A percentile compares a stretch with the other conserved stretches of the same genome.
phyloP scores from a whole-genome alignment of 2,113 vertebrate genomes.

The Chlorocebus sabaeus region DNA sequence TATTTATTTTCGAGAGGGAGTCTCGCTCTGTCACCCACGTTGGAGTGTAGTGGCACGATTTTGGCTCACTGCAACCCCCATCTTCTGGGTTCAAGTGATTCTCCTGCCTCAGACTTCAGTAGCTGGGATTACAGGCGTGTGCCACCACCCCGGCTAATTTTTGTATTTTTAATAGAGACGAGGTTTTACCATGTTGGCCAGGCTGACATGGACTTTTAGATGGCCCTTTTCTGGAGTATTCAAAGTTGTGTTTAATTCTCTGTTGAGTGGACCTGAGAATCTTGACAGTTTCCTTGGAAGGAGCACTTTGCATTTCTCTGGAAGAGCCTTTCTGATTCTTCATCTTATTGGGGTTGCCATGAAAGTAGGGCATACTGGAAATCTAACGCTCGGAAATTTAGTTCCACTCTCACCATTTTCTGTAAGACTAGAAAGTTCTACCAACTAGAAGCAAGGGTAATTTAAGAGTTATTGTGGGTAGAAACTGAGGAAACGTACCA shows the following conservation, averaged over 20 bases:
- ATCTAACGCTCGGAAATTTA: neutral
- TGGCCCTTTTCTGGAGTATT: neutral
- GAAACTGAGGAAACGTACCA: slow-evolving; percentile 29
- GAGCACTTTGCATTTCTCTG: neutral
- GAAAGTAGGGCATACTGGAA: neutral
- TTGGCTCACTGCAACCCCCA: too few species aligned
- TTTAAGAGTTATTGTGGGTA: slow-evolving; percentile 9
- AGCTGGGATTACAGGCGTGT: too few species aligned
- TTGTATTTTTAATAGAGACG: too few species aligned
- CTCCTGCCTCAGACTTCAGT: too few species aligned
- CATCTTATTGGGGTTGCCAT: neutral
- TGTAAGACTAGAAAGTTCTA: slow-evolving; percentile 4
- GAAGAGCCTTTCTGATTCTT: neutral
- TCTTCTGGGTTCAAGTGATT: too few species aligned
- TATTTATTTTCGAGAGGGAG: too few species aligned
- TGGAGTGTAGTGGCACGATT: too few species aligned
- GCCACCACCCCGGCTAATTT: too few species aligned
- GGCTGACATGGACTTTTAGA: neutral
- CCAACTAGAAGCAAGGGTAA: neutral
- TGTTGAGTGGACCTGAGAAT: neutral
- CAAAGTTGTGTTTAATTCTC: neutral
- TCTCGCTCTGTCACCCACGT: too few species aligned
- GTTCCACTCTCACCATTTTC: neutral
- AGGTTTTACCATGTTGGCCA: too few species aligned
- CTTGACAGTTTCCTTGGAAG: neutral